Conservation (phyloP, 2,888 invertebrate genomes). For the Seira ritae region DNA sequence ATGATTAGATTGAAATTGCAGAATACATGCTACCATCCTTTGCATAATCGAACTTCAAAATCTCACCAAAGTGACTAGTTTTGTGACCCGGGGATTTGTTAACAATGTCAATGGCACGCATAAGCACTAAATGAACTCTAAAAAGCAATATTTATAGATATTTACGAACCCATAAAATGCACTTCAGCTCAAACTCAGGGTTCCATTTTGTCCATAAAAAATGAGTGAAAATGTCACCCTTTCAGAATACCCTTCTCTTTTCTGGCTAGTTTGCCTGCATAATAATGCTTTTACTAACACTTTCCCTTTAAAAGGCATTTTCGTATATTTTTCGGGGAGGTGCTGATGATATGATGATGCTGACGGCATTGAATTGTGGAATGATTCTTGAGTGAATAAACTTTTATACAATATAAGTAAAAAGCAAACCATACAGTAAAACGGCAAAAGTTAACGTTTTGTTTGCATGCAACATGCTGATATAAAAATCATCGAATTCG, state of each 20-base stretch:
- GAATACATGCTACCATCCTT: too few species aligned
- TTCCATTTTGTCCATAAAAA: neutral
- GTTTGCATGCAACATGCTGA: conserved; percentile 51
- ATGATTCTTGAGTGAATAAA: neutral
- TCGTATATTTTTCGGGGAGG: conserved; percentile 17
- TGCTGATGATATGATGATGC: conserved; percentile 27
- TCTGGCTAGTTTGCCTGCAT: neutral
- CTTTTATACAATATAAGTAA: conserved; percentile 16
- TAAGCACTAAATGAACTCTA: neutral
- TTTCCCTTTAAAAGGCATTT: neutral
- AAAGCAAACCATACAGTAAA: neutral
- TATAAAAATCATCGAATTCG: neutral
- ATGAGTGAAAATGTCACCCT: neutral
- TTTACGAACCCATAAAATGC: neutral
- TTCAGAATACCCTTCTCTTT: neutral
- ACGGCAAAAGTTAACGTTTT: neutral
- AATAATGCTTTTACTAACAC: conserved; percentile 31
- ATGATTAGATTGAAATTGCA: too few species aligned
- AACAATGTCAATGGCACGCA: neutral
- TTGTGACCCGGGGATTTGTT: too few species aligned
- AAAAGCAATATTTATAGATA: neutral
- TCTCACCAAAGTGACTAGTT: too few species aligned
- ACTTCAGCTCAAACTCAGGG: neutral
- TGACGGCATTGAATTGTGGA: neutral
- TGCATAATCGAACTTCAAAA: too few species aligned